phyloP scores from a whole-genome alignment of 1,140 invertebrate species.

The Papilio helenus region DNA sequence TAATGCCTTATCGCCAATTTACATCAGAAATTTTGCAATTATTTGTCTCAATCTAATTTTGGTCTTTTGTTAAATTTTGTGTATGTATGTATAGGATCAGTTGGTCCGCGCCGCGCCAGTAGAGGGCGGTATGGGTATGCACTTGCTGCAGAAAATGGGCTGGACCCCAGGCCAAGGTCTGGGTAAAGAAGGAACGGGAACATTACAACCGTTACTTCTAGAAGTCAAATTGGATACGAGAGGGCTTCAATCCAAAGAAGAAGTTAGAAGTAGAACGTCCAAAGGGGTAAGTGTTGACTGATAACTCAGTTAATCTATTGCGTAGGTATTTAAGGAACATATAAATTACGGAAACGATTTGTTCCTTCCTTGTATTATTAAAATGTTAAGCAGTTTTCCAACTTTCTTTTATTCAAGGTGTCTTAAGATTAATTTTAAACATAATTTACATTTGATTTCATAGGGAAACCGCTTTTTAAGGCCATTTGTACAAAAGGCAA shows the following conservation, averaged over 20 bases:
- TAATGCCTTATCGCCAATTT: not conserved
- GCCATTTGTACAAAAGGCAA: no score
- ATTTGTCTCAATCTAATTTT: not conserved
- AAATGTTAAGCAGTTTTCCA: no score
- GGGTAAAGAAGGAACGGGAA: conserved; percentile 96
- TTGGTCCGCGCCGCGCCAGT: conserved; percentile 93
- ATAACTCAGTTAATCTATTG: no score
- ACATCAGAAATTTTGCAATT: not conserved
- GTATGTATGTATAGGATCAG: conserved; percentile 88
- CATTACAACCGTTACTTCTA: conserved; percentile 92
- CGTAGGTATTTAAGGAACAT: no score
- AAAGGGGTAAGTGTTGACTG: conserved; percentile 61
- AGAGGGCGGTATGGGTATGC: conserved; percentile 97
- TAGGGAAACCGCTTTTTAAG: no score
- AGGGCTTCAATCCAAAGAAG: conserved; percentile 90
- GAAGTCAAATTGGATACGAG: conserved; percentile 97
- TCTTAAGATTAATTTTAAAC: no score
- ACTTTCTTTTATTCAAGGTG: no score
- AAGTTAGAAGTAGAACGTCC: conserved; percentile 73
- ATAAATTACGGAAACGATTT: no score
- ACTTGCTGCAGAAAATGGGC: conserved; percentile 98
- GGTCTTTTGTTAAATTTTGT: not conserved
- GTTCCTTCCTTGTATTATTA: no score
- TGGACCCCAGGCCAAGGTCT: conserved; percentile 98
- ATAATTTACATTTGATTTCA: no score